Evolutionary conservation across 2,113 vertebrate genomes (phyloP).

Genomic region (Fregetta grallaria): DNA sequence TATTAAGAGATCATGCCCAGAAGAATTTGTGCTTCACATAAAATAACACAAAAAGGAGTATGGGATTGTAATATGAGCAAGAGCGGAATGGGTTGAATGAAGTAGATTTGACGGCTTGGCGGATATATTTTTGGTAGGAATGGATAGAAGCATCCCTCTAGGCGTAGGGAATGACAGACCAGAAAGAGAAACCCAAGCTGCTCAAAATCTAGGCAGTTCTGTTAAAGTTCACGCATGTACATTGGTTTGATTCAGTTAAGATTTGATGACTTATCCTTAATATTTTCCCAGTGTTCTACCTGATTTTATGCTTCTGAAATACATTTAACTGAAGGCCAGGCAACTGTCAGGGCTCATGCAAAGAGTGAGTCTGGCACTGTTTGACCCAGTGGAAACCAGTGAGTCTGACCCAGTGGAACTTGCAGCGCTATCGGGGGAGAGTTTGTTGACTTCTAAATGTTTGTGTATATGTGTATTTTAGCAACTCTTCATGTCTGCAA

Average conservation of each 20-base stretch:
- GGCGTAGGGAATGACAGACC: not conserved
- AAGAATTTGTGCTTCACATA: fast-evolving
- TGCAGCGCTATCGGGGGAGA: fast-evolving
- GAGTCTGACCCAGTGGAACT: not conserved
- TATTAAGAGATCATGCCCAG: not conserved
- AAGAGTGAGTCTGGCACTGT: not conserved
- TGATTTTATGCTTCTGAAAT: not conserved
- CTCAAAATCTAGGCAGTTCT: not conserved
- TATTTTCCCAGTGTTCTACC: not conserved
- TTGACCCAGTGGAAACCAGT: not conserved
- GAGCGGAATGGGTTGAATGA: not conserved
- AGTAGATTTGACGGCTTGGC: not conserved
- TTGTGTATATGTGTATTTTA: conserved; percentile 55
- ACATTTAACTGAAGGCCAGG: not conserved
- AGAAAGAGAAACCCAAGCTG: not conserved
- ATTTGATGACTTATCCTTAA: not conserved
- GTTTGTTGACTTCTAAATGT: not conserved
- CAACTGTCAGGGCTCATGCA: not conserved
- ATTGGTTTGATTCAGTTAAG: not conserved
- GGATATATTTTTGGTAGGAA: not conserved
- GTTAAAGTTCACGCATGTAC: not conserved
- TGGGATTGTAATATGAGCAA: not conserved
- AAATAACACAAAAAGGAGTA: not conserved
- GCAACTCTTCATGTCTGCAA: conserved; percentile 97
- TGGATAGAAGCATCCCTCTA: not conserved